These are phyloP conservation scores for Idris sp. DNA, from an alignment of 1,140 invertebrate genomes.

Conservation along the genomic window DNA sequence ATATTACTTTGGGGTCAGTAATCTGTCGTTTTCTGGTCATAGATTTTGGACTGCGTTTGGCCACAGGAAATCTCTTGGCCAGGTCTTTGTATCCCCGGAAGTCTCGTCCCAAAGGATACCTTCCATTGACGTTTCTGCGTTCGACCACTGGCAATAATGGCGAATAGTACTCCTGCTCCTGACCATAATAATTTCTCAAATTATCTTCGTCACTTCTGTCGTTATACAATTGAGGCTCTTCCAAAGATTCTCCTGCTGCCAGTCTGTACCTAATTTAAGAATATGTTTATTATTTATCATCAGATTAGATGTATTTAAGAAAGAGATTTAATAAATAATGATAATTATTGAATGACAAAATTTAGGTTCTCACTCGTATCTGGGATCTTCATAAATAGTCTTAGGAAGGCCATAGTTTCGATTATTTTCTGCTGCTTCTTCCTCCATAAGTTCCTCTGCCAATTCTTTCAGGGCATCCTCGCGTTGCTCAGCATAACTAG, in stretches of 20 bases:
- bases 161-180: conserved; percentile 58
- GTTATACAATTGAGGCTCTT: conserved; percentile 18
- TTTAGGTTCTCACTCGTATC: conserved; percentile 26
- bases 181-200: conserved; percentile 52
- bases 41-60: conserved; percentile 71
- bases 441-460: conserved; percentile 4
- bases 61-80: conserved; percentile 68
- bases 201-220: conserved; percentile 34
- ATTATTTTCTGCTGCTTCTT: conserved; percentile 12
- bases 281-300: too few relatives aligned
- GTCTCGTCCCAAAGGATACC: conserved; percentile 68
- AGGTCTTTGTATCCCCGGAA: conserved; percentile 63
- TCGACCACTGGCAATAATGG: conserved; percentile 60
- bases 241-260: conserved; percentile 40
- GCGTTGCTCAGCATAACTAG: too few relatives aligned
- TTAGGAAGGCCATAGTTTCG: conserved; percentile 18
- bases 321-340: not conserved
- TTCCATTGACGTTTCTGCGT: conserved; percentile 69
- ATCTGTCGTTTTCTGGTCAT: conserved; percentile 59
- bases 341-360: conserved; percentile 8
- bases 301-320: too few relatives aligned
- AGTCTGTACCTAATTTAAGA: conserved; percentile 31
- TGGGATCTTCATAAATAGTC: conserved; percentile 1
- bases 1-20: conserved; percentile 72
- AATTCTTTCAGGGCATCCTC: conserved; percentile 10